A percentile compares a stretch with the other conserved stretches of the same genome.
Conservation (phyloP, 2,888 invertebrate genomes). For the Lysandra bellargus region DNA sequence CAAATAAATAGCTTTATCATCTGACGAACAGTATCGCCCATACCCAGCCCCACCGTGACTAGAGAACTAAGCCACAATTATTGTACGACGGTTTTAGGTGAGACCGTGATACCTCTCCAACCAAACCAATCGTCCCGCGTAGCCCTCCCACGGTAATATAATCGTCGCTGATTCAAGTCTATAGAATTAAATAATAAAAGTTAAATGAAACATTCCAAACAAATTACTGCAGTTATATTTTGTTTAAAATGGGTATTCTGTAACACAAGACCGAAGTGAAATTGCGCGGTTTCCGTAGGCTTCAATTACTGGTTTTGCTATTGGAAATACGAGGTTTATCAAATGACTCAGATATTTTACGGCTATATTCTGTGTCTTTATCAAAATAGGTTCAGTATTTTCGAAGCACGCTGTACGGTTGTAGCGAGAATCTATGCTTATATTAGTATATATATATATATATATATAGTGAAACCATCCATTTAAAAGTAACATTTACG, state of each 20-base stretch:
- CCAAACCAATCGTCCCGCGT: background rate
- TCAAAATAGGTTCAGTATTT: background rate
- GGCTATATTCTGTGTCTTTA: background rate
- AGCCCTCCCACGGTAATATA: background rate
- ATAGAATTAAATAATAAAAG: background rate
- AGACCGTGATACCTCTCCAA: background rate
- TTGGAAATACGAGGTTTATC: constrained; percentile 12
- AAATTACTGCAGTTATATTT: background rate
- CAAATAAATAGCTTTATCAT: too few relatives aligned
- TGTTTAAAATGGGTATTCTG: constrained; percentile 15
- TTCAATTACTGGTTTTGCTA: constrained; percentile 25
- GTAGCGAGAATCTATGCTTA: background rate
- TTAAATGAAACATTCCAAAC: constrained; percentile 22
- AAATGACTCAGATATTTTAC: constrained; percentile 16
- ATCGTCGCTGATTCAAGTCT: background rate
- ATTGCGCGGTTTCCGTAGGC: constrained; percentile 9
- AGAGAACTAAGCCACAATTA: too few relatives aligned
- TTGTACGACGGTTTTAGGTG: background rate
- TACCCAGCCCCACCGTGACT: too few relatives aligned
- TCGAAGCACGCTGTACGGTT: background rate
- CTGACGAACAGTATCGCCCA: too few relatives aligned
- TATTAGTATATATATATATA: too few relatives aligned
- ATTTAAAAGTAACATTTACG: too few relatives aligned
- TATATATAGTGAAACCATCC: background rate
- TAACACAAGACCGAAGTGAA: background rate